Base-by-base conservation (phyloP, 2,888 invertebrate genomes). In the Gymnoscelis rufifasciata region DNA sequence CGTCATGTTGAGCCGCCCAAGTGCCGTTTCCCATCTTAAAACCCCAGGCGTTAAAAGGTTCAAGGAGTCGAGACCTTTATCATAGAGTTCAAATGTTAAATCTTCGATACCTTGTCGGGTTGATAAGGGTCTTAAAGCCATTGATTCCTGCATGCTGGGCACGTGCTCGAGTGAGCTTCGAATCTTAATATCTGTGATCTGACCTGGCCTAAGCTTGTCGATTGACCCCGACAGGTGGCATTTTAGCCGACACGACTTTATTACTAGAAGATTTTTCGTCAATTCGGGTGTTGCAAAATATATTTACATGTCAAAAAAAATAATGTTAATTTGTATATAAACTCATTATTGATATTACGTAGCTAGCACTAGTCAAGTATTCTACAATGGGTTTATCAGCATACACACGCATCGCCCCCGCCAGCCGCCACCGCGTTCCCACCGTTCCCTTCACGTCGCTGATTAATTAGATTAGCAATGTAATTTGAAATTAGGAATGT, bases 51-150 rank as follows among this genome's bases (percentile, higher is more conserved):
- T 10, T 7, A 40, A 24, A 24, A 40, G 13, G 15, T 24, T 31
- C 31, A 7, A 31, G 11, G 26, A 33, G 27, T 19, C 8, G 14
- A 15, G n/a, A 15, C 31, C 15, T 33, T 11, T 33, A 15, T 6
- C 10, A 35, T 15, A 35, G 23, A 26, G 15, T 24, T 45, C 33
- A 14, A n/a, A 36, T 29, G 39, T 39, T 36, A 46, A 38, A 38
- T 43, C 40, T 31, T 37, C 10, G 24, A 26, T 39, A 38, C 36
- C 28, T 38, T 49, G 38, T 49, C 39, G 23, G 42, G 14, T 46
- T 46, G 46, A 50, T 50, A 50, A 50, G 50, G 50, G 50, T 46
- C 36, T 39, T 39, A 43, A 43, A n/a, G 13, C 42, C 36, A 46
- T 46, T 49, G 49, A 46, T 46, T 31, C 43, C 30, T 8, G 11